Base-by-base conservation (phyloP, 2,113 vertebrate genomes). In the Malaclemys terrapin region DNA sequence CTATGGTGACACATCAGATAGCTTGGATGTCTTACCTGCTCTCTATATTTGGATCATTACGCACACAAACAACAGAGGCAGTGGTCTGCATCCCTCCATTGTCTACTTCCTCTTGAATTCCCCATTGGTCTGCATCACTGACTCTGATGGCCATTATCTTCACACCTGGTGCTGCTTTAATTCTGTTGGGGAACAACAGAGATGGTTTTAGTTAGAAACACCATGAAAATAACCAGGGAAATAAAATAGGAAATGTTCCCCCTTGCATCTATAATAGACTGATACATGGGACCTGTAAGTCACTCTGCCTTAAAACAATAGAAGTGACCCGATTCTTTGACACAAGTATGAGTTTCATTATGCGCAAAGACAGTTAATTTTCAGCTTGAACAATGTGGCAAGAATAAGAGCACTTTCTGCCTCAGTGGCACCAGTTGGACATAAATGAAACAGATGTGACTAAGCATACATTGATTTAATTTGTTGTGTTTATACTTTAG, bases 81-180 rank as follows among this genome's bases (percentile, higher is more conserved):
- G 96, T 82, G 14, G 54, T 98, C 94, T 98, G 96, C 0, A 45
- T 52, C 5, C 98, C 95, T 19, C 98, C 98, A 0, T 98, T 98
- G 65, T 99, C 98, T 1, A 99, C 98, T 90, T 99, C 99, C 93
- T 99, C 99, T 98, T 99, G 99, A 94, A 99, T 99, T 2, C 99
- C 99, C 99, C 99, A 99, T 59, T 99, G 98, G 29, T 98, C 98
- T 0, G 99, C 98, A 22, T 98, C 98, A 24, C 98, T 99, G 53
- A 99, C 98, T 69, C 99, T 98, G 97, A 99, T 98, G 1, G 98
- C 98, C 38, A 95, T 79, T 79, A 99, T 99, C 98, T 95, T 99
- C 98, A 99, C 98, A 0, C 99, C 99, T 0, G 99, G 97, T 1
- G 98, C 99, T 2, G 99, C 99, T 98, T 99, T 99, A 91, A 99